Evolutionary conservation across 1,140 invertebrate species (phyloP).

Genomic region (Scaptomyza hsui): DNA sequence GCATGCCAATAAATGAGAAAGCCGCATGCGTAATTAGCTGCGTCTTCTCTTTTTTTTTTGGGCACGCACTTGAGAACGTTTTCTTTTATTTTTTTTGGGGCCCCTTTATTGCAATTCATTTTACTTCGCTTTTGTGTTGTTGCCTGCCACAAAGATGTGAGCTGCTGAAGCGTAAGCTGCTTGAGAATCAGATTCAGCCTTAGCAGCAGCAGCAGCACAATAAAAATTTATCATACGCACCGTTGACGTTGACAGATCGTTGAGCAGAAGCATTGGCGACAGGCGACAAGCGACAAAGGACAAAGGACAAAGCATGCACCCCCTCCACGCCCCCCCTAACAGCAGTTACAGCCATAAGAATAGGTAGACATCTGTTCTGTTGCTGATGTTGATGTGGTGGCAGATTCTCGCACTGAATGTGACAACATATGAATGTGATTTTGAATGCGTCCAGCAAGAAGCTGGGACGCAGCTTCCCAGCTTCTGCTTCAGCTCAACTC

Average conservation of each 20-base stretch:
- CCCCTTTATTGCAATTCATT: constrained; percentile 18
- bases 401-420: constrained; percentile 51
- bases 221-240: constrained; percentile 81
- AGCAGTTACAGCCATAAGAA: constrained; percentile 27
- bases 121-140: constrained; percentile 9
- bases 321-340: background rate
- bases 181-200: constrained; percentile 11
- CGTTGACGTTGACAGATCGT: constrained; percentile 80
- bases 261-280: constrained; percentile 49
- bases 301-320: constrained; percentile 29
- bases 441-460: constrained; percentile 6
- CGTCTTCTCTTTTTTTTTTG: background rate
- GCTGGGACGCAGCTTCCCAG: constrained; percentile 12
- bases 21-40: constrained; percentile 48
- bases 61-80: constrained; percentile 5
- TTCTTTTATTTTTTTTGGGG: background rate
- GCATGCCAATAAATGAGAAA: constrained; percentile 41
- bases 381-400: constrained; percentile 1
- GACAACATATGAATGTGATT: constrained; percentile 47
- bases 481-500: constrained; percentile 5
- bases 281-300: constrained; percentile 26
- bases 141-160: constrained; percentile 17
- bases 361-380: constrained; percentile 1
- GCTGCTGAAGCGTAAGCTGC: constrained; percentile 30
- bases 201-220: constrained; percentile 42